Percentiles rank a stretch among this genome's conserved stretches.
These are phyloP conservation scores for Macaca nemestrina DNA, from an alignment of 2,113 vertebrate species.

Conservation along the genomic window DNA sequence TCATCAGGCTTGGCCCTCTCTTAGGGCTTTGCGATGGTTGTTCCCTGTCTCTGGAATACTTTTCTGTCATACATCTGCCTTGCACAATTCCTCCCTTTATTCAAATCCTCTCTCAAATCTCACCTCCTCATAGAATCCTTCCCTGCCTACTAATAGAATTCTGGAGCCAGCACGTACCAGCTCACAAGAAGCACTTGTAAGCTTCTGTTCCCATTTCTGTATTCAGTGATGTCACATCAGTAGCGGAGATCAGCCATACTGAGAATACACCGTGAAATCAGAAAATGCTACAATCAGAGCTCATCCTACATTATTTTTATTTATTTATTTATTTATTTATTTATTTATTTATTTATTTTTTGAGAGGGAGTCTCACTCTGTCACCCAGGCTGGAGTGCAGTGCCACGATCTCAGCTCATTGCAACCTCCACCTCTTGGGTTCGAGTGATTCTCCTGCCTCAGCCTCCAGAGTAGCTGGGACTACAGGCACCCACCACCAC, in stretches of 20 bases:
- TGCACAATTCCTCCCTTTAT: background rate
- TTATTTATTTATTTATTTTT: no score
- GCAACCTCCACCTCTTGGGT: no score
- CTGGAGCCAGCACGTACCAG: background rate
- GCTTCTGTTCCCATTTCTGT: background rate
- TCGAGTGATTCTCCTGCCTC: no score
- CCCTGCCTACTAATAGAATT: background rate
- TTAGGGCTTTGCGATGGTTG: background rate
- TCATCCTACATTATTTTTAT: no score
- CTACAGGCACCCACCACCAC: no score
- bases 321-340: no score
- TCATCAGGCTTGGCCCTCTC: background rate
- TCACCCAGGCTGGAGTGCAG: no score
- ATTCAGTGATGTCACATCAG: background rate
- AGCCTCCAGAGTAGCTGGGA: no score
- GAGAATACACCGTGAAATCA: background rate
- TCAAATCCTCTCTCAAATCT: background rate
- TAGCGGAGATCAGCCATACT: background rate
- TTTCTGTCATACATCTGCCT: background rate
- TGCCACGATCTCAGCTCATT: no score
- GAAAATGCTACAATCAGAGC: background rate
- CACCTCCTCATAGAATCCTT: background rate
- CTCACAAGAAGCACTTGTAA: background rate
- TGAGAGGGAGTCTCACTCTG: no score
- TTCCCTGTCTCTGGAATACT: background rate